Evolutionary conservation across 2,113 vertebrate species (phyloP), one percentile per base, ranked within the genome.

Genomic region (Myrmecobius fasciatus): DNA sequence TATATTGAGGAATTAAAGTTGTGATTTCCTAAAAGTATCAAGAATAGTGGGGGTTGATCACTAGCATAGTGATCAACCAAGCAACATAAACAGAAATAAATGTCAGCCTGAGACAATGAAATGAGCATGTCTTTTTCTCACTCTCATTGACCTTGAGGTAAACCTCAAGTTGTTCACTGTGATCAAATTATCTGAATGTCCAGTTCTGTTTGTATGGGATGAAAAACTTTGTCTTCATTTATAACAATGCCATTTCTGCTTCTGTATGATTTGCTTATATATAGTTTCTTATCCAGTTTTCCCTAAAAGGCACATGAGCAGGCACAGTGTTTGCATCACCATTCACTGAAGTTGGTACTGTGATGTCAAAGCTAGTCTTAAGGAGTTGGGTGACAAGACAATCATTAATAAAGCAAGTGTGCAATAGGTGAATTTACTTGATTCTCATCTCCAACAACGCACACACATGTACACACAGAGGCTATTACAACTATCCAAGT

Each of bases 91-190:
- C 96, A 96, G 97, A 97, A 97, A 24, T 43, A 43, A 97, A 96
- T 94, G 95, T 95, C 97, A 98, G 97, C 91, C 93, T 97, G 96
- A 98, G 98, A 91, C 93, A 96, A 95, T 98, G 97, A 98, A 98
- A 98, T 98, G 97, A 98, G 97, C 96, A 93, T 89, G 52, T 96
- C 60, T 95, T 95, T 97, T 93, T 93, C 89, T 96, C 96, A 98
- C 95, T 93, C 91, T 95, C 94, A 95, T 96, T 97, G 97, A 91
- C 93, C 96, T 97, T 0, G 53, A n/a, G n/a, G 97, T 97, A 98
- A 94, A 96, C 91, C 96, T 97, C 95, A 46, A 97, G 96, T 96
- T 96, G 97, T 98, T 98, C 97, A 98, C 98, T 93, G 97, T 94
- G 97, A 60, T 88, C 94, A 98, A 98, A 98, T 96, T 90, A 98